Base-by-base conservation (phyloP, 2,888 invertebrate genomes). In the Drosophila diplacantha region DNA sequence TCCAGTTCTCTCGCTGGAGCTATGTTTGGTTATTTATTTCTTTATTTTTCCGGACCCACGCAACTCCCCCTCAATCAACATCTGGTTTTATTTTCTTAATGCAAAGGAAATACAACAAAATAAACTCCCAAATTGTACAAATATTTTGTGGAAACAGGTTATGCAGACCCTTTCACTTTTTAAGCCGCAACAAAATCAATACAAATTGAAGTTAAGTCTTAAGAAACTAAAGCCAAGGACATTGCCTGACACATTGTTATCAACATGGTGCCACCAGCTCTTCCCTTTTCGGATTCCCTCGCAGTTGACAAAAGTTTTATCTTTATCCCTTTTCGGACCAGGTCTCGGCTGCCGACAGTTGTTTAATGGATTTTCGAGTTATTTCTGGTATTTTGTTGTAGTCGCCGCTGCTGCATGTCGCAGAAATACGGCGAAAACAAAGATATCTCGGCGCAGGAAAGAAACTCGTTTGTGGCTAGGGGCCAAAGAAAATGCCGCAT, bases 321-420 rank as follows among this genome's bases (percentile, higher is more conserved):
- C 80, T 77, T 63, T 76, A 82, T 78, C 82, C 81, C 76, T 71
- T 52, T 61, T 52, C 39, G 39, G 49, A 44, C 62, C 38, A 5
- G 50, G 46, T 29, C 34, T 18, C 14, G 7, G 49, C 34, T 18
- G 34, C 49, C 61, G 61, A 61, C 61, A 61, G 61, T 61, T 61
- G 61, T 80, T 82, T 80, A 80, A 80, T 82, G 82, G 79, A 80
- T 82, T 82, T 80, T 77, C 81, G 77, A 82, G 79, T 80, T 80
- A 80, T 80, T 80, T 80, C 73, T 80, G 79, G 77, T 72, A 80
- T 80, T 80, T 80, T 82, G 82, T 72, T 80, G 82, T 79, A 67
- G 74, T 75, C 69, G 76, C 69, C 79, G 72, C 64, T 54, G 64
- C 63, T 47, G 64, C 64, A 38, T 54, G 62, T 63, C 24, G 69